Percentiles rank a stretch among this genome's conserved stretches.
phyloP scores from a whole-genome alignment of 2,888 invertebrate genomes.

The Bellardia bayeri region DNA sequence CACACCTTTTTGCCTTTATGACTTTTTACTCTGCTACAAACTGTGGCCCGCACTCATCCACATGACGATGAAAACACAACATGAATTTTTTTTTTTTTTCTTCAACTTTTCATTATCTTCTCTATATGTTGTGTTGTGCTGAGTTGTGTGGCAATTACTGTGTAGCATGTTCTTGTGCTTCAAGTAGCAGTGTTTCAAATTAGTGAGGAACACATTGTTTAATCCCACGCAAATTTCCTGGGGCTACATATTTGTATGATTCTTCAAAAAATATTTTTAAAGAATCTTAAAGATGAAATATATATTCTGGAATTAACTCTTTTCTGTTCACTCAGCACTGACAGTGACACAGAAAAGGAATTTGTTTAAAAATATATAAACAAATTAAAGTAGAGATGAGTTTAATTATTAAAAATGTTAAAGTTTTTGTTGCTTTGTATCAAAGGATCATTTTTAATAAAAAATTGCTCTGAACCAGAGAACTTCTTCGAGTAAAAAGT shows the following conservation, averaged over 20 bases:
- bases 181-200: background rate
- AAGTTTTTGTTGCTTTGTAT: too few relatives aligned
- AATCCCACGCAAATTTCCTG: slow-evolving; percentile 51
- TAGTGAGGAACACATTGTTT: slow-evolving; percentile 47
- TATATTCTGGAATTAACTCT: background rate
- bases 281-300: background rate
- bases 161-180: background rate
- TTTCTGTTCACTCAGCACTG: background rate
- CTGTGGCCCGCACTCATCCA: background rate
- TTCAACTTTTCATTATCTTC: background rate
- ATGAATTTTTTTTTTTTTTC: background rate
- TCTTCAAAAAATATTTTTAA: background rate
- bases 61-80: background rate
- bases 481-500: background rate
- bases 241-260: background rate
- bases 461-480: background rate
- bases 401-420: too few relatives aligned
- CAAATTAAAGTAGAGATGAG: too few relatives aligned
- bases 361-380: too few relatives aligned
- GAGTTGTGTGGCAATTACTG: background rate
- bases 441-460: background rate
- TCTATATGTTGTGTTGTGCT: background rate
- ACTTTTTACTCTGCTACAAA: slow-evolving; percentile 29
- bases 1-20: slow-evolving; percentile 25
- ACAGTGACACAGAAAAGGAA: background rate